These are phyloP conservation scores for Hemaris fuciformis DNA, from an alignment of 2,888 invertebrate species.

Conservation along the genomic window DNA sequence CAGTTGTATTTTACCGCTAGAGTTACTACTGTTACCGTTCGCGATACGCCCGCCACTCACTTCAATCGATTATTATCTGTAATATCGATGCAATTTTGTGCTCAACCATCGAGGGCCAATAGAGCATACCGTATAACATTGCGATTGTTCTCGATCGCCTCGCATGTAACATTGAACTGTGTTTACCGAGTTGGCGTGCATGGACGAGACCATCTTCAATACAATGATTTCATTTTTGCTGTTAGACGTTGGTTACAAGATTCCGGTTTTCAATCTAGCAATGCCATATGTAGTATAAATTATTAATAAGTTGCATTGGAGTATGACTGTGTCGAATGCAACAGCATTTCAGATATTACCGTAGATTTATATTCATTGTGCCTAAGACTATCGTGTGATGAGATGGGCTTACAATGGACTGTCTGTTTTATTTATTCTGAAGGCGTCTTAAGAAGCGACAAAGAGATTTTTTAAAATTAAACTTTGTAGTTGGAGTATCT, in stretches of 20 bases:
- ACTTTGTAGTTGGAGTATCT: neutral
- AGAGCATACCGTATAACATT: neutral
- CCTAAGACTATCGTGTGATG: neutral
- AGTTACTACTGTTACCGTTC: constrained; percentile 64
- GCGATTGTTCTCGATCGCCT: constrained; percentile 2
- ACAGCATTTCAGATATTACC: neutral
- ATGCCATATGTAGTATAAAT: neutral
- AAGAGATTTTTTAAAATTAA: neutral
- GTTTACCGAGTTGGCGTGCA: neutral
- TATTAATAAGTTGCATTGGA: neutral
- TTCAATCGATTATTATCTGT: constrained; percentile 51
- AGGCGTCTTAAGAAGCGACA: neutral
- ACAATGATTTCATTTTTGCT: neutral
- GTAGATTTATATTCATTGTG: neutral
- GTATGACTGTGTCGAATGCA: neutral
- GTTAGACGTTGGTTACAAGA: neutral
- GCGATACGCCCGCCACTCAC: constrained; percentile 45
- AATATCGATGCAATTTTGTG: constrained; percentile 47
- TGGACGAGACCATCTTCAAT: neutral
- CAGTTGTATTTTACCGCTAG: constrained; percentile 65
- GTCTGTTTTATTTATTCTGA: neutral
- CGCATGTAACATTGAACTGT: neutral
- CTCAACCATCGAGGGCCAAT: constrained; percentile 34
- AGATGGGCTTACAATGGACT: neutral
- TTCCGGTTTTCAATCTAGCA: neutral